phyloP scores from a whole-genome alignment of 2,888 invertebrate genomes.

The Caenorhabditis afra region DNA sequence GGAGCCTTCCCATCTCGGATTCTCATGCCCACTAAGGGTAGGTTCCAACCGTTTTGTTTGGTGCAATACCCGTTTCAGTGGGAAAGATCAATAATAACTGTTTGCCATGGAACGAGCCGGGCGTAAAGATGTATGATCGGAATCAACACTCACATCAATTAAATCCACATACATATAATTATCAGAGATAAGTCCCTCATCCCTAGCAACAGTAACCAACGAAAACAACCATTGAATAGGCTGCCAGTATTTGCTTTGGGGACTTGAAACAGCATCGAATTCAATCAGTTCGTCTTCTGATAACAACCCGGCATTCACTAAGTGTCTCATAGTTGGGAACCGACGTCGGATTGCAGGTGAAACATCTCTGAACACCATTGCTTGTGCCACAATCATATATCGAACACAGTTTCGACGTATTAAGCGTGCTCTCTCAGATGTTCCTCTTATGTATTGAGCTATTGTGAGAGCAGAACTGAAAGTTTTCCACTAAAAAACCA shows the following conservation, averaged over 20 bases:
- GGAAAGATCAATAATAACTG: too few relatives aligned
- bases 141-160: conserved; percentile 70
- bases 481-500: too few relatives aligned
- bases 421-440: conserved; percentile 66
- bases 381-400: conserved; percentile 73
- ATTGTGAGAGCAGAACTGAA: conserved; percentile 71
- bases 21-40: too few relatives aligned
- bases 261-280: conserved; percentile 71
- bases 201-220: conserved; percentile 50
- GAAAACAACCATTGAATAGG: conserved; percentile 72
- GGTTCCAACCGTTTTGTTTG: too few relatives aligned
- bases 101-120: too few relatives aligned
- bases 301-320: conserved; percentile 74
- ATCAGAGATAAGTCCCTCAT: conserved; percentile 66
- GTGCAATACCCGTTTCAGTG: too few relatives aligned
- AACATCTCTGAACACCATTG: conserved; percentile 71
- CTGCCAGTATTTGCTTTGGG: conserved; percentile 76
- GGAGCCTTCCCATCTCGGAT: too few relatives aligned
- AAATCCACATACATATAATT: conserved; percentile 72
- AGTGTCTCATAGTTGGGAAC: conserved; percentile 75
- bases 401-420: conserved; percentile 74
- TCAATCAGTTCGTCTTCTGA: conserved; percentile 71
- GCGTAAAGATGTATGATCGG: too few relatives aligned
- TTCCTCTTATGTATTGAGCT: conserved; percentile 68
- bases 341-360: conserved; percentile 71